Evolutionary conservation across 30 jellyfish, hydroid and myxozoan species (phyloP).

Genomic region (Hydra vulgaris): DNA sequence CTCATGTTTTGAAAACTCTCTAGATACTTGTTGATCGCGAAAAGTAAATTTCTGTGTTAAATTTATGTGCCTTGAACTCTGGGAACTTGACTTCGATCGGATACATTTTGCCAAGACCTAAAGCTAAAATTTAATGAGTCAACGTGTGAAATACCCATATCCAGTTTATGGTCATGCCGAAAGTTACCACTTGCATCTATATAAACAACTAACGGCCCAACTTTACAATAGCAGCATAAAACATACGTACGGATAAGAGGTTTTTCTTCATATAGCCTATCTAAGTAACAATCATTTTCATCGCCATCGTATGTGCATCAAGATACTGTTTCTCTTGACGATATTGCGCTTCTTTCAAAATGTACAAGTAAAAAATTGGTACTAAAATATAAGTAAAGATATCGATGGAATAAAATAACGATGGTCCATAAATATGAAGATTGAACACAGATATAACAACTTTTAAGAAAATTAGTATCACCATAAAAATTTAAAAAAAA

Average conservation of each 20-base stretch:
- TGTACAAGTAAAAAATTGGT: background rate
- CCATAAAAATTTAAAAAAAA: background rate
- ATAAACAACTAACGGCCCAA: background rate
- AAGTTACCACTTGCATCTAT: background rate
- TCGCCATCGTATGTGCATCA: background rate
- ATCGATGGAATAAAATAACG: background rate
- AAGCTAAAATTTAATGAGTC: background rate
- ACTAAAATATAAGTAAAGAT: background rate
- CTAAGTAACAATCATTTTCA: background rate
- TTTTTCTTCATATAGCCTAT: background rate
- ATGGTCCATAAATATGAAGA: background rate
- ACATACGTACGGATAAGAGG: background rate
- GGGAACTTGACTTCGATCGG: background rate
- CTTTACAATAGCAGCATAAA: background rate
- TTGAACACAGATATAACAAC: background rate
- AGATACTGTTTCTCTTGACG: background rate
- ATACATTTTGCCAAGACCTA: background rate
- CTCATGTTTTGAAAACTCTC: background rate
- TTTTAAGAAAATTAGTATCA: background rate
- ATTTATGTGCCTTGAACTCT: background rate
- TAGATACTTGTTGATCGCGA: background rate
- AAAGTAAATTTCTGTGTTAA: background rate
- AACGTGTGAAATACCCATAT: background rate
- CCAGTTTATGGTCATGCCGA: background rate
- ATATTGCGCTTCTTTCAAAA: background rate